Evolutionary conservation across 2,797 vertebrate species (phyloP).

Genomic region (Miichthys miiuy): DNA sequence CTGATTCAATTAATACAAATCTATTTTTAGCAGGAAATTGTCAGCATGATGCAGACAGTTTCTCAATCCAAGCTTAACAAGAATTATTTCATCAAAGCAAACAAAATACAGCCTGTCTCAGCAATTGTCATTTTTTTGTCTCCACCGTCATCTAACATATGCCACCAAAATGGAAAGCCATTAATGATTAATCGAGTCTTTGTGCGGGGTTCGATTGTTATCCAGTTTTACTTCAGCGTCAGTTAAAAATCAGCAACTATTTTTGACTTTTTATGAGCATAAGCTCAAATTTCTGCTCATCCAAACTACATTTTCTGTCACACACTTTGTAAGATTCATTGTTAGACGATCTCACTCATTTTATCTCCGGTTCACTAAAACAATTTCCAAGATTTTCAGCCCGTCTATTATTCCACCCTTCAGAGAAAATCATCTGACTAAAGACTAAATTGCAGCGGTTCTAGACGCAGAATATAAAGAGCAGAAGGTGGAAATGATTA

Average conservation of each 20-base stretch:
- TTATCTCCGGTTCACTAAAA: not conserved
- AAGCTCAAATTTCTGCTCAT: not conserved
- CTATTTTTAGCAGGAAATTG: constrained; percentile 67
- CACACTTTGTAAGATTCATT: not conserved
- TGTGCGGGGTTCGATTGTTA: constrained; percentile 11
- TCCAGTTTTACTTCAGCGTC: not conserved
- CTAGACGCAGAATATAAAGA: not conserved
- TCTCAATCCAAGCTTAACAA: constrained; percentile 21
- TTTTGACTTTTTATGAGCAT: not conserved
- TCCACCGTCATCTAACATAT: constrained; percentile 24
- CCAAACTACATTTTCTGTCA: not conserved
- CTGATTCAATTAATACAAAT: constrained; percentile 64
- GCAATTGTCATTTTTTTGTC: constrained; percentile 32
- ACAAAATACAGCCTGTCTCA: constrained; percentile 52
- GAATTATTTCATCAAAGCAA: constrained; percentile 50
- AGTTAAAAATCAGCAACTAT: constrained; percentile 1
- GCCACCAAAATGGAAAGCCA: constrained; percentile 33
- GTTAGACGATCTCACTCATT: not conserved
- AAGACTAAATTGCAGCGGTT: constrained; percentile 1
- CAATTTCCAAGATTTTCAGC: constrained; percentile 5
- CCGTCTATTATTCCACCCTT: constrained; percentile 10
- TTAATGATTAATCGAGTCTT: constrained; percentile 12
- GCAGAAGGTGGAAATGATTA: constrained; percentile 22
- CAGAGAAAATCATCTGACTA: constrained; percentile 4
- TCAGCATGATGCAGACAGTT: constrained; percentile 41